These are phyloP conservation scores for Emesis russula DNA, from an alignment of 2,888 invertebrate genomes.

Conservation along the genomic window DNA sequence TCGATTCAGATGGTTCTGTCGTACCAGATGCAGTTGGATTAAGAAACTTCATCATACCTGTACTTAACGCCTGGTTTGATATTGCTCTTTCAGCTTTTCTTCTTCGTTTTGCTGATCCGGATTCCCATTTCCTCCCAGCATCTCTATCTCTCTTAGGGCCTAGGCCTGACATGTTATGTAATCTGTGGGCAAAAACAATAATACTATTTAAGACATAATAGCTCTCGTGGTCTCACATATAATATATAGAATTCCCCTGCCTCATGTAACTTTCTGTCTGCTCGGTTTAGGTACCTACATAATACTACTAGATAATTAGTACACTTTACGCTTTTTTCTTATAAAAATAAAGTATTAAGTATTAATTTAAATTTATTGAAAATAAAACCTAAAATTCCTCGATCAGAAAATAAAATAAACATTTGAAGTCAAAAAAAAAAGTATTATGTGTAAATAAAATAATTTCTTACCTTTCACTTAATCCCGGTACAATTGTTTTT, in stretches of 20 bases:
- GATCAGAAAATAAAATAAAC: too few relatives aligned
- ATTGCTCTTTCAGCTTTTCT: conserved; percentile 54
- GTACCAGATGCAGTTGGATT: conserved; percentile 46
- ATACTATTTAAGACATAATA: too few relatives aligned
- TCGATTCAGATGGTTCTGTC: conserved; percentile 46
- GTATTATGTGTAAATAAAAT: conserved; percentile 18
- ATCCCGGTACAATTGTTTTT: conserved; percentile 25
- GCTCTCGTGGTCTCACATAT: neutral
- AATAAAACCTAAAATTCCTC: too few relatives aligned
- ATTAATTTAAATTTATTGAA: too few relatives aligned
- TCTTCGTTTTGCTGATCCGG: conserved; percentile 61
- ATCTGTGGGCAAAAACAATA: conserved; percentile 3
- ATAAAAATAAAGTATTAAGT: too few relatives aligned
- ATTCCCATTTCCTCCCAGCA: conserved; percentile 72
- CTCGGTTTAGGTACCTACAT: conserved; percentile 17
- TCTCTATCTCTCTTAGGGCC: conserved; percentile 25
- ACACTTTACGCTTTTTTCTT: too few relatives aligned
- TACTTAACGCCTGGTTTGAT: conserved; percentile 38
- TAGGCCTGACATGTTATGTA: conserved; percentile 19
- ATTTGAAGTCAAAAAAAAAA: neutral
- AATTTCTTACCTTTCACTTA: conserved; percentile 26
- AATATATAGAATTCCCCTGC: neutral
- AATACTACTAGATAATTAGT: conserved; percentile 8
- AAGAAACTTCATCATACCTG: conserved; percentile 57
- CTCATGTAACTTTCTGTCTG: conserved; percentile 20